Percentiles rank a stretch among this genome's conserved stretches.
Evolutionary conservation across 2,113 vertebrate genomes (phyloP).

Genomic region (Periophthalmus modestus): DNA sequence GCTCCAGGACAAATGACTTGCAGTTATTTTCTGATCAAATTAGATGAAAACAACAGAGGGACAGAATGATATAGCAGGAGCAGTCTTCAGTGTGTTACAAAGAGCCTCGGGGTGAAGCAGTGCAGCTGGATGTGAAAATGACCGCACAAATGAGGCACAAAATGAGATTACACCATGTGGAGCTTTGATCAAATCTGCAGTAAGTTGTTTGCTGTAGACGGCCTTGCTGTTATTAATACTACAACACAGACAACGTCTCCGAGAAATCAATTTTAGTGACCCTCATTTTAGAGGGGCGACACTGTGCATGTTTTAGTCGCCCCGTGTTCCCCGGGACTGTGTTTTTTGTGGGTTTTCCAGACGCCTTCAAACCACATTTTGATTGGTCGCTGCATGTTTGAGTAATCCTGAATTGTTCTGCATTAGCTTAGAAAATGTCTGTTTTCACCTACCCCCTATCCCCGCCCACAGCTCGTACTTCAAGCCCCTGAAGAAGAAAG

Average conservation of each 20-base stretch:
- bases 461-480: too few relatives aligned
- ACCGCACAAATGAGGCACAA: not conserved
- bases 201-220: not conserved
- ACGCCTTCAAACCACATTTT: too few relatives aligned
- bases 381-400: too few relatives aligned
- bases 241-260: not conserved
- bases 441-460: too few relatives aligned
- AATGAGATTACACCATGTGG: not conserved
- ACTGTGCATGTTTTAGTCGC: not conserved
- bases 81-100: not conserved
- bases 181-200: not conserved
- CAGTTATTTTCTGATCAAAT: not conserved
- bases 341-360: too few relatives aligned
- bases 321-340: too few relatives aligned
- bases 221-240: not conserved
- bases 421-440: too few relatives aligned
- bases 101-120: conserved; percentile 1
- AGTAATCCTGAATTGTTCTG: too few relatives aligned
- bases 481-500: too few relatives aligned
- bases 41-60: conserved; percentile 19
- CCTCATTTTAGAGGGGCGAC: not conserved
- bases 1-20: conserved; percentile 24
- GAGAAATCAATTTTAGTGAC: not conserved
- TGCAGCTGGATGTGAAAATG: not conserved
- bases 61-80: not conserved